Percentiles rank a stretch among this genome's conserved stretches.
Conservation (phyloP, 1,140 invertebrate species). For the Hyles euphorbiae region DNA sequence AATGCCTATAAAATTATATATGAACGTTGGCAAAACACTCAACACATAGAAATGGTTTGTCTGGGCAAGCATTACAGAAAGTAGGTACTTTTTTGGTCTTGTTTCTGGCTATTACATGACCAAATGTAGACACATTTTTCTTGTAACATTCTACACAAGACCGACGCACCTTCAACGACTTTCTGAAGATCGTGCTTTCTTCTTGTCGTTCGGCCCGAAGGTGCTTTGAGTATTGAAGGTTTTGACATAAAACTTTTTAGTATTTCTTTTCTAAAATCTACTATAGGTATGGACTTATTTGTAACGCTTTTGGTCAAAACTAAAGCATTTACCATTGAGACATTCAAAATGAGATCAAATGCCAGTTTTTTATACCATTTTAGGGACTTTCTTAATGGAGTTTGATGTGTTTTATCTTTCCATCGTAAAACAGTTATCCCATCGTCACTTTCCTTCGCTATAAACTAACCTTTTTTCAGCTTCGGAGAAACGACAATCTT, state of each 20-base stretch:
- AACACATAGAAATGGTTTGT: no score
- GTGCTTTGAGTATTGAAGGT: background rate
- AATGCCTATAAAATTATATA: constrained; percentile 20
- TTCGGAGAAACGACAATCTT: constrained; percentile 46
- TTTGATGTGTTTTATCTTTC: constrained; percentile 53
- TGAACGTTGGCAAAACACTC: no score
- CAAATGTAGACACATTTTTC: background rate
- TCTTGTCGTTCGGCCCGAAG: background rate
- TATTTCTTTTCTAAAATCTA: no score
- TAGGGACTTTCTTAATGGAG: constrained; percentile 35
- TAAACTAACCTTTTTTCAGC: constrained; percentile 49
- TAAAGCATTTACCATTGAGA: constrained; percentile 6
- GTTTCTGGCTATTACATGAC: no score
- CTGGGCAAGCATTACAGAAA: no score
- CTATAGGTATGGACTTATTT: no score
- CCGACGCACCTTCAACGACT: no score
- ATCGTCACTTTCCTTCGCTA: constrained; percentile 46
- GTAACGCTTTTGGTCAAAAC: no score
- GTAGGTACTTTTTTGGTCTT: no score
- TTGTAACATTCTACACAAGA: no score
- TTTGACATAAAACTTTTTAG: no score
- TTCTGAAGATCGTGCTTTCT: no score
- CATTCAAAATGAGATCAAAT: constrained; percentile 40
- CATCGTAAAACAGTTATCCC: constrained; percentile 59
- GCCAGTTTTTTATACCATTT: constrained; percentile 52